Percentiles rank a stretch among this genome's conserved stretches.
Evolutionary conservation across 2,888 invertebrate genomes (phyloP).

Genomic region (Formica aserva): DNA sequence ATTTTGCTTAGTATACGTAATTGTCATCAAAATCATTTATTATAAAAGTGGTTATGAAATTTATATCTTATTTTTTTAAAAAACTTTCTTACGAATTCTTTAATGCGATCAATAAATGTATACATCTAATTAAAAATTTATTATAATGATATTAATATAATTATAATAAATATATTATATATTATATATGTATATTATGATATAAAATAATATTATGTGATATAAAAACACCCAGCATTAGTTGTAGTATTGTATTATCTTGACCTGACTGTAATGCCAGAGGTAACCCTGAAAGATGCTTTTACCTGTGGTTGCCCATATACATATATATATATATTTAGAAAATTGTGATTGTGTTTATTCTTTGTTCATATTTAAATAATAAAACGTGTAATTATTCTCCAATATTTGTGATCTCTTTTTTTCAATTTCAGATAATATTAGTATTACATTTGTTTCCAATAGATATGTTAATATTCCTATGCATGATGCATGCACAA

Average conservation of each 20-base stretch:
- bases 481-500: background rate
- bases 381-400: constrained; percentile 62
- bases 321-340: constrained; percentile 51
- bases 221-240: constrained; percentile 39
- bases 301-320: constrained; percentile 10
- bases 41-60: background rate
- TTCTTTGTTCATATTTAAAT: constrained; percentile 60
- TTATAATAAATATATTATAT: constrained; percentile 40
- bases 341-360: constrained; percentile 53
- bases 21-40: constrained; percentile 19
- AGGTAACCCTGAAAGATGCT: constrained; percentile 33
- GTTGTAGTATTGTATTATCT: constrained; percentile 48
- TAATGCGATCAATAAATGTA: constrained; percentile 19
- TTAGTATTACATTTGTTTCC: background rate
- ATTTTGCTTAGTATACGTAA: constrained; percentile 28
- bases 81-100: constrained; percentile 39
- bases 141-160: constrained; percentile 7
- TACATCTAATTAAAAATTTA: constrained; percentile 32
- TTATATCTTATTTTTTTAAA: background rate
- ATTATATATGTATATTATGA: constrained; percentile 29
- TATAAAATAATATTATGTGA: background rate
- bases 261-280: constrained; percentile 46
- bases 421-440: background rate
- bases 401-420: constrained; percentile 12
- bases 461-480: background rate